Conservation (phyloP, 2,888 invertebrate genomes). For the Mimas tiliae region DNA sequence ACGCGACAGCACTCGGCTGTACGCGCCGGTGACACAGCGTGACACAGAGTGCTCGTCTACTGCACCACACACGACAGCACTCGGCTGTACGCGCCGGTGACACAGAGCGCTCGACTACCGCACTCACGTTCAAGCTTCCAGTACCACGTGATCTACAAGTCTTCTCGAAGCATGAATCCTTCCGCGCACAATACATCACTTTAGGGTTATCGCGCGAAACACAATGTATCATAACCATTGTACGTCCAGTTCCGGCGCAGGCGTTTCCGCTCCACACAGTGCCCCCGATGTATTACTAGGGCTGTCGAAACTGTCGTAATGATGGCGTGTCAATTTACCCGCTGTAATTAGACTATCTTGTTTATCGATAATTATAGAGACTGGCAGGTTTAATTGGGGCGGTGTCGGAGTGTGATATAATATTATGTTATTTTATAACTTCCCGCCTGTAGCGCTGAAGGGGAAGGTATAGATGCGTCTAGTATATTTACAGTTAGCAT, state of each 20-base stretch:
- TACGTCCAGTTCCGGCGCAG: constrained; percentile 57
- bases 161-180: constrained; percentile 38
- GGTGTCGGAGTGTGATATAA: background rate
- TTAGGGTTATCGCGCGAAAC: constrained; percentile 72
- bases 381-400: constrained; percentile 6
- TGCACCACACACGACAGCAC: constrained; percentile 26
- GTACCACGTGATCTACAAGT: constrained; percentile 9
- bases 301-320: constrained; percentile 7
- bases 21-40: constrained; percentile 9
- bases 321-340: background rate
- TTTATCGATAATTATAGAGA: constrained; percentile 9
- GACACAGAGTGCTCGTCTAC: too few relatives aligned
- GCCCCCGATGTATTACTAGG: constrained; percentile 47
- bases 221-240: constrained; percentile 76
- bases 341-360: background rate
- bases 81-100: background rate
- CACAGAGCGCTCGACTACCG: constrained; percentile 28
- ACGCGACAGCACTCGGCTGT: background rate
- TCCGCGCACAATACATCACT: constrained; percentile 56
- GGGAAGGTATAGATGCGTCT: too few relatives aligned
- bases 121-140: background rate
- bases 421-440: background rate
- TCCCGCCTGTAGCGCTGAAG: too few relatives aligned
- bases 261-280: constrained; percentile 48
- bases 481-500: too few relatives aligned